A percentile compares a stretch with the other conserved stretches of the same genome.
These are phyloP conservation scores for Dromas ardeola DNA, from an alignment of 2,113 vertebrate species.

Conservation along the genomic window DNA sequence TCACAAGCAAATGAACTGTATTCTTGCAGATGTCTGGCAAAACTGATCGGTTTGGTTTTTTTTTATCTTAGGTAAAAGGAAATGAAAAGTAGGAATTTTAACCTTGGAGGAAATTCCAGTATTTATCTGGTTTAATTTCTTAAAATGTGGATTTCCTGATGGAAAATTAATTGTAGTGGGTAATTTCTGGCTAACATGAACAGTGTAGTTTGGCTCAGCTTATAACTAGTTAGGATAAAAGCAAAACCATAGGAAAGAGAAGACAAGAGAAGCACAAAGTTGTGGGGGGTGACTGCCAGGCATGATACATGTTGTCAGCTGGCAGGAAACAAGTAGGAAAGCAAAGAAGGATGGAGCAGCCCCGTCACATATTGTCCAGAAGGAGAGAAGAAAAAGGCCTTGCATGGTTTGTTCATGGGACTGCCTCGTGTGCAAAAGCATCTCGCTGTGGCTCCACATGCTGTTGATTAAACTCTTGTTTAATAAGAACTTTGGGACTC, in stretches of 20 bases:
- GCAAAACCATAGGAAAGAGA: neutral
- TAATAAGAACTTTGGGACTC: neutral
- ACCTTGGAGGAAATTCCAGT: neutral
- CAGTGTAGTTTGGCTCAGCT: neutral
- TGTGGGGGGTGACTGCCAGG: accelerated
- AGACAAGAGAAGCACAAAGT: neutral
- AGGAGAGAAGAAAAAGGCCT: neutral
- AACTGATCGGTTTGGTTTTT: neutral
- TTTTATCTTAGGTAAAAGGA: neutral
- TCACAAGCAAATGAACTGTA: neutral
- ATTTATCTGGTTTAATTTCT: neutral
- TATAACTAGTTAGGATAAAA: neutral
- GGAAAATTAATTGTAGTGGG: neutral
- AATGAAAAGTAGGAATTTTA: neutral
- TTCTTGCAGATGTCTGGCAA: neutral
- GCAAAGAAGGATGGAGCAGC: neutral
- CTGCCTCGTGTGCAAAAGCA: neutral
- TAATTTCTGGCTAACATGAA: neutral
- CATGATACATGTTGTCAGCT: neutral
- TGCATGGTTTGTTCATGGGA: neutral
- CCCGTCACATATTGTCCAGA: neutral
- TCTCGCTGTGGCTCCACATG: neutral
- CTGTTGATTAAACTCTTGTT: neutral
- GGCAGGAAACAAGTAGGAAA: neutral
- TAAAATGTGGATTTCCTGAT: neutral